Conservation (phyloP, 64 coral and sea anemone species). For the Actinia equina region DNA sequence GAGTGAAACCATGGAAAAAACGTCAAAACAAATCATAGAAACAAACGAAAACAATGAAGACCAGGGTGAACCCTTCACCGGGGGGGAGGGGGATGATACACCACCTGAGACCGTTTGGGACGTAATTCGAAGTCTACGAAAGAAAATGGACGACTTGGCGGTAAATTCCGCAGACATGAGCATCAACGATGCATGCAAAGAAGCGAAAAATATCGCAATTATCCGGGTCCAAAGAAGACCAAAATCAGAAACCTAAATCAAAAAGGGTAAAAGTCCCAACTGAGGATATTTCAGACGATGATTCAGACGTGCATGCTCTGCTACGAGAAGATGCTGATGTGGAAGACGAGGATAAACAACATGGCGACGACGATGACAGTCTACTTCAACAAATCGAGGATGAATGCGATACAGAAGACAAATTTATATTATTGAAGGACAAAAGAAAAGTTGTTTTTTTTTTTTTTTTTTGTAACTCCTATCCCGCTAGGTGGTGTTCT, state of each 20-base stretch:
- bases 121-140: neutral
- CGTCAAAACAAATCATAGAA: neutral
- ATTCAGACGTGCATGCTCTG: neutral
- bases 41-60: neutral
- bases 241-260: neutral
- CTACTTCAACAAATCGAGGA: too few species aligned
- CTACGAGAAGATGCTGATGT: neutral
- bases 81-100: neutral
- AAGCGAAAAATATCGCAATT: slow-evolving; percentile 10
- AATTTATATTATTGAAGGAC: too few species aligned
- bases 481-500: too few species aligned
- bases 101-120: neutral
- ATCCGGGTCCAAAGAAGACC: neutral
- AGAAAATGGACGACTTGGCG: neutral
- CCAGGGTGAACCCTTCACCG: neutral
- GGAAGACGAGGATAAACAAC: neutral
- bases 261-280: neutral
- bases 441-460: too few species aligned
- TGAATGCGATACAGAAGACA: too few species aligned
- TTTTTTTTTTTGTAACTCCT: too few species aligned
- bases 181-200: slow-evolving; percentile 14
- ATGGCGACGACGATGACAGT: too few species aligned
- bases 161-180: neutral
- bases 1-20: neutral
- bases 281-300: neutral